These are phyloP conservation scores for Dinoponera quadriceps DNA, from an alignment of 1,140 invertebrate species.

Conservation along the genomic window DNA sequence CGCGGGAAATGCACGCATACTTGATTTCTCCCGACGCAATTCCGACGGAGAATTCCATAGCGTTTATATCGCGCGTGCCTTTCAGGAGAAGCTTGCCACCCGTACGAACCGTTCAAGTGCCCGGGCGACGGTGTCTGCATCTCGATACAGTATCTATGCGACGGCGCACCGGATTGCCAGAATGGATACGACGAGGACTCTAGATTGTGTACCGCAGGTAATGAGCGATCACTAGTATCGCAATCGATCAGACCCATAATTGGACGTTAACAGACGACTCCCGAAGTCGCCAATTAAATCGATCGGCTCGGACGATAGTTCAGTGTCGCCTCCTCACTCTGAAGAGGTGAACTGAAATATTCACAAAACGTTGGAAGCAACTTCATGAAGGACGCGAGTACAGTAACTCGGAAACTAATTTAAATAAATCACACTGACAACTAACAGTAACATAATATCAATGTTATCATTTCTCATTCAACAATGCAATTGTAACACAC, in stretches of 20 bases:
- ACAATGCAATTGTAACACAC: no score
- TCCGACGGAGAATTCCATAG: background rate
- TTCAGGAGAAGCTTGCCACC: slow-evolving; percentile 91
- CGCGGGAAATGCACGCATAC: background rate
- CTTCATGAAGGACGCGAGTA: no score
- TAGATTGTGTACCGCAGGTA: slow-evolving; percentile 97
- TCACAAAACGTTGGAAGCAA: no score
- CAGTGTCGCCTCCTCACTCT: no score
- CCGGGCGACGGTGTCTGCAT: slow-evolving; percentile 96
- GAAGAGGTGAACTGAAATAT: no score
- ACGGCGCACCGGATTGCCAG: slow-evolving; percentile 97
- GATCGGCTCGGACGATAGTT: no score
- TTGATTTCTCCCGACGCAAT: background rate
- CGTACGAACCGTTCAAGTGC: slow-evolving; percentile 98
- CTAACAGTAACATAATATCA: no score
- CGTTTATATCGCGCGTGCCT: slow-evolving; percentile 53
- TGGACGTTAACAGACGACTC: no score
- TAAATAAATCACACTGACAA: no score
- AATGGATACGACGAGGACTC: slow-evolving; percentile 96
- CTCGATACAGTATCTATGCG: slow-evolving; percentile 97
- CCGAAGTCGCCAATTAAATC: no score
- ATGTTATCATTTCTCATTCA: no score
- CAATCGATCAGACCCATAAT: background rate
- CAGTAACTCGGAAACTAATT: no score
- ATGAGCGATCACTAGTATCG: slow-evolving; percentile 1